Evolutionary conservation across 2,888 invertebrate species (phyloP).

Genomic region (Cheilosia impressa): DNA sequence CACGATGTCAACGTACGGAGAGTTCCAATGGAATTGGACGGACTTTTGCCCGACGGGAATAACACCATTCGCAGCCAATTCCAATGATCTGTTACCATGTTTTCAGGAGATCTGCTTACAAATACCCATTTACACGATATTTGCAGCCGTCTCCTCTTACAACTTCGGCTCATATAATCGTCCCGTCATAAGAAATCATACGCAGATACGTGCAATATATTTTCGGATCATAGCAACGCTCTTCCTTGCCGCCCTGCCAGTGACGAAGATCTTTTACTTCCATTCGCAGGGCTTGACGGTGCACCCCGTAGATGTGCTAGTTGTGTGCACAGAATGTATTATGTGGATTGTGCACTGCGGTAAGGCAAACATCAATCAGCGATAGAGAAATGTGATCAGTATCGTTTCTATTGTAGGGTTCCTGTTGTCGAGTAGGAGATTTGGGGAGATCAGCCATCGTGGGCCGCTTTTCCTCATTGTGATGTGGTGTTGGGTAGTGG

Average conservation of each 20-base stretch:
- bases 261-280: constrained; percentile 88
- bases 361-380: constrained; percentile 82
- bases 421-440: constrained; percentile 86
- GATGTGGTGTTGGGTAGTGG: constrained; percentile 88
- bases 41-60: constrained; percentile 90
- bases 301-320: constrained; percentile 88
- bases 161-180: constrained; percentile 89
- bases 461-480: constrained; percentile 89
- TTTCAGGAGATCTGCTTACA: constrained; percentile 93
- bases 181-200: constrained; percentile 86
- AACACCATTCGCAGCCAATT: constrained; percentile 87
- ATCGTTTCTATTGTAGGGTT: constrained; percentile 81
- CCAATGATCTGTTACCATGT: constrained; percentile 92
- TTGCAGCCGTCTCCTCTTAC: constrained; percentile 92
- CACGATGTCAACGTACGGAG: constrained; percentile 76
- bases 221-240: constrained; percentile 87
- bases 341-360: constrained; percentile 93
- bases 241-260: constrained; percentile 87
- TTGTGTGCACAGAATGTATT: constrained; percentile 88
- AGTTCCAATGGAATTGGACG: constrained; percentile 88
- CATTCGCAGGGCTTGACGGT: constrained; percentile 85
- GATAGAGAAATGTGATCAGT: background rate
- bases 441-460: constrained; percentile 87
- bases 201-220: constrained; percentile 87
- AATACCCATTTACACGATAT: constrained; percentile 89